Percentiles rank a stretch among this genome's conserved stretches.
Evolutionary conservation across 64 coral and sea anemone genomes (phyloP).

Genomic region (Montipora sp.): DNA sequence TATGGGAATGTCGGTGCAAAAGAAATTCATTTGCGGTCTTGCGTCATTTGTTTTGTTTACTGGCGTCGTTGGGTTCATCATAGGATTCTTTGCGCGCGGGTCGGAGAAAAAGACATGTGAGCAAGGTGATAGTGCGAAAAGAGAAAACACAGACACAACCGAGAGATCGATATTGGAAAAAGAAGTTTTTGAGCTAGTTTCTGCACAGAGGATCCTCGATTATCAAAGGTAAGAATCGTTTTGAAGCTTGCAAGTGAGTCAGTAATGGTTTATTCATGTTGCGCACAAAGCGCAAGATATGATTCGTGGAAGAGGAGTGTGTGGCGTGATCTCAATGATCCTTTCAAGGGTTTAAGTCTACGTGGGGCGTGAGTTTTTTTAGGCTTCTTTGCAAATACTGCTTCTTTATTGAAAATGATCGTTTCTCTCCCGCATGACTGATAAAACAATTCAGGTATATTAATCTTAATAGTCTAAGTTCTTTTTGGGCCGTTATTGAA

Average conservation of each 20-base stretch:
- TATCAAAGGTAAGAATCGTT: constrained; percentile 24
- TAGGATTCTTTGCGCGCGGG: background rate
- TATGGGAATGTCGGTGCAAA: constrained; percentile 53
- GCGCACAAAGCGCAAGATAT: too few species aligned
- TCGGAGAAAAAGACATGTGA: background rate
- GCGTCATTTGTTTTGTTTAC: constrained; percentile 16
- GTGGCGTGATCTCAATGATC: too few species aligned
- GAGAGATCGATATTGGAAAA: background rate
- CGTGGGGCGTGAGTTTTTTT: too few species aligned
- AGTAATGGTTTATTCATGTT: background rate
- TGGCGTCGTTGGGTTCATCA: constrained; percentile 13
- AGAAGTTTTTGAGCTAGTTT: constrained; percentile 11
- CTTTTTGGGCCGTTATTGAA: too few species aligned
- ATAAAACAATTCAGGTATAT: too few species aligned
- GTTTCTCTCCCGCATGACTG: too few species aligned
- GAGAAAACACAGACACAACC: background rate
- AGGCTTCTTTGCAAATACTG: too few species aligned
- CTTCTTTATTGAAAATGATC: too few species aligned
- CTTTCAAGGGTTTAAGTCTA: too few species aligned
- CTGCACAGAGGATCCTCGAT: background rate
- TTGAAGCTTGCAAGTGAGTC: background rate
- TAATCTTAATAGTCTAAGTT: too few species aligned
- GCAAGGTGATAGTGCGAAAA: background rate
- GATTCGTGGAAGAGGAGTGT: too few species aligned
- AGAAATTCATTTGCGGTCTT: constrained; percentile 38